phyloP scores from a whole-genome alignment of 2,113 vertebrate genomes.

The Daboia siamensis region DNA sequence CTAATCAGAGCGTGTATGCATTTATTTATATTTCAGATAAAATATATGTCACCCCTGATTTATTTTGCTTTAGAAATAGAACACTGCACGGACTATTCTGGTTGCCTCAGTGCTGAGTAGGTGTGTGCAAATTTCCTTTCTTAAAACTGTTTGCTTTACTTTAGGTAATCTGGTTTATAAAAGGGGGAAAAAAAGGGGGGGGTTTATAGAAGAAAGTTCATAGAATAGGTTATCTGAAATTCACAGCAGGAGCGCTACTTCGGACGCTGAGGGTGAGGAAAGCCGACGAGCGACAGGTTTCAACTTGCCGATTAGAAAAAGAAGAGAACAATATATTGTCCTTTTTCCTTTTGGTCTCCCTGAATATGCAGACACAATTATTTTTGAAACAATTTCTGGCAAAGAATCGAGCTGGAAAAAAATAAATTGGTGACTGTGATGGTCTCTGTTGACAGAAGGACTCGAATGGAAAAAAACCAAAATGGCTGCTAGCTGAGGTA shows the following conservation, averaged over 20 bases:
- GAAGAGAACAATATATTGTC: not conserved
- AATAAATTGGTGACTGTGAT: not conserved
- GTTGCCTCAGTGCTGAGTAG: too few species aligned
- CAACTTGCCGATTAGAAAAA: not conserved
- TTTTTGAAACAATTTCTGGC: not conserved
- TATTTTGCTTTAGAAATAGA: not conserved
- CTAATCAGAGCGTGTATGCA: not conserved
- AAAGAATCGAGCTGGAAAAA: too few species aligned
- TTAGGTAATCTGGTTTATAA: not conserved
- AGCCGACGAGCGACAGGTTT: not conserved
- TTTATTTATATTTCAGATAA: not conserved
- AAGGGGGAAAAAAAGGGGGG: not conserved
- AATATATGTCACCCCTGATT: not conserved
- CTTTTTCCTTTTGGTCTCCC: too few species aligned
- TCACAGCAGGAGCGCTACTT: not conserved
- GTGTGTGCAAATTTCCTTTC: not conserved
- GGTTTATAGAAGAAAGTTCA: not conserved
- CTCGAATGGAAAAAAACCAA: constrained; percentile 25
- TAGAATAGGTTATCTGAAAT: not conserved
- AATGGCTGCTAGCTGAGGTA: constrained; percentile 31
- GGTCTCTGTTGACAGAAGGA: constrained; percentile 8
- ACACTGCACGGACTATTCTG: not conserved
- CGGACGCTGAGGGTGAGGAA: too few species aligned
- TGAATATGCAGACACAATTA: not conserved
- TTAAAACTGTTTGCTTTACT: not conserved